Evolutionary conservation across 2,888 invertebrate genomes (phyloP).

Genomic region (Pachycephus smyrnensis): DNA sequence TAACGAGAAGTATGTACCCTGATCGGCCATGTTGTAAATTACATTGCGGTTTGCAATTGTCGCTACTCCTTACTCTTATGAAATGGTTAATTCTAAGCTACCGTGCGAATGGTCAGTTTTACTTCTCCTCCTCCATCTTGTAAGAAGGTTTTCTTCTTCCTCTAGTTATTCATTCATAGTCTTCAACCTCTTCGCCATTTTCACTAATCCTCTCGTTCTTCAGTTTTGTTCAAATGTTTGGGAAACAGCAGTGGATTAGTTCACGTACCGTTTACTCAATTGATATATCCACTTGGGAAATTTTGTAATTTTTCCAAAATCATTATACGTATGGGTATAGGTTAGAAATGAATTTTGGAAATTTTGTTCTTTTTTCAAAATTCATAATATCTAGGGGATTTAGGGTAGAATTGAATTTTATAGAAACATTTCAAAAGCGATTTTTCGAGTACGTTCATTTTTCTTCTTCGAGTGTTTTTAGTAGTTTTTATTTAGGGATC

Average conservation of each 20-base stretch:
- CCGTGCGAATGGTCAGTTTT: constrained; percentile 33
- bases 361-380: too few relatives aligned
- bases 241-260: constrained; percentile 12
- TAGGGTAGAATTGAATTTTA: not conserved
- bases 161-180: not conserved
- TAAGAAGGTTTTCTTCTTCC: constrained; percentile 13
- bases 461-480: not conserved
- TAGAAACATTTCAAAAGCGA: not conserved
- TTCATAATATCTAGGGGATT: too few relatives aligned
- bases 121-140: constrained; percentile 17
- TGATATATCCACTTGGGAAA: not conserved
- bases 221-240: constrained; percentile 29
- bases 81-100: constrained; percentile 33
- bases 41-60: constrained; percentile 12
- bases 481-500: not conserved
- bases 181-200: constrained; percentile 22
- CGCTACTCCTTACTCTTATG: not conserved
- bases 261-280: not conserved
- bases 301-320: not conserved
- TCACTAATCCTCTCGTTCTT: constrained; percentile 19
- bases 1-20: not conserved
- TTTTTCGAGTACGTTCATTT: not conserved
- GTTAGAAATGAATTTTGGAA: not conserved
- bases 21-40: constrained; percentile 24
- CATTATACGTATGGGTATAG: not conserved